Evolutionary conservation across 2,113 vertebrate genomes (phyloP).

Genomic region (Oriolus oriolus): DNA sequence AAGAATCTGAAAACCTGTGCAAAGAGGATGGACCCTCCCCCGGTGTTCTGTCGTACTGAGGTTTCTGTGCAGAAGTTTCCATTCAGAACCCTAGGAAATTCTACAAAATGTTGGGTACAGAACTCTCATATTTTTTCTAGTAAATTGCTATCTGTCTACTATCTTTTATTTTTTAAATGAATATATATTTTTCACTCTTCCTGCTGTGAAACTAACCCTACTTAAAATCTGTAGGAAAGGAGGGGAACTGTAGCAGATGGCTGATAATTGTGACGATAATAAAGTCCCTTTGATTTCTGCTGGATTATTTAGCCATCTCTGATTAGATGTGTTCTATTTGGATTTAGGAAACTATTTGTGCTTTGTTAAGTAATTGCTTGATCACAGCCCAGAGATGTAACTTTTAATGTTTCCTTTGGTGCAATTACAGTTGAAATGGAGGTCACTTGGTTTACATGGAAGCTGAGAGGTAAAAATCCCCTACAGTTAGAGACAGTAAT

Average conservation of each 20-base stretch:
- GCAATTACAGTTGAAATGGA: background rate
- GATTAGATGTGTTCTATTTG: background rate
- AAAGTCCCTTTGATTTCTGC: background rate
- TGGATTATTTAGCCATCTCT: background rate
- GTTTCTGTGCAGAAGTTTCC: background rate
- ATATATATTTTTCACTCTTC: background rate
- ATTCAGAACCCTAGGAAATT: background rate
- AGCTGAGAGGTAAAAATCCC: background rate
- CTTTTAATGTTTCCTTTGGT: background rate
- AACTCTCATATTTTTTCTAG: background rate
- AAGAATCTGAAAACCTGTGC: background rate
- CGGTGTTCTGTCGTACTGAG: background rate
- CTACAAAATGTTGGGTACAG: accelerated
- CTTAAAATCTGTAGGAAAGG: background rate
- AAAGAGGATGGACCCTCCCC: background rate
- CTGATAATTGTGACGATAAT: background rate
- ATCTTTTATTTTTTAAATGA: background rate
- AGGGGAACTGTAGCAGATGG: background rate
- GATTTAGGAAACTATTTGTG: background rate
- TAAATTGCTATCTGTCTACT: background rate
- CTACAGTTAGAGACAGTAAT: background rate
- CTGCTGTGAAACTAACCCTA: background rate
- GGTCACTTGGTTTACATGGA: background rate
- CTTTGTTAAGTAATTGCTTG: background rate
- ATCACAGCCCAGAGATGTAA: background rate